These are phyloP conservation scores for Nibea coibor DNA, from an alignment of 2,113 vertebrate species.

Conservation along the genomic window DNA sequence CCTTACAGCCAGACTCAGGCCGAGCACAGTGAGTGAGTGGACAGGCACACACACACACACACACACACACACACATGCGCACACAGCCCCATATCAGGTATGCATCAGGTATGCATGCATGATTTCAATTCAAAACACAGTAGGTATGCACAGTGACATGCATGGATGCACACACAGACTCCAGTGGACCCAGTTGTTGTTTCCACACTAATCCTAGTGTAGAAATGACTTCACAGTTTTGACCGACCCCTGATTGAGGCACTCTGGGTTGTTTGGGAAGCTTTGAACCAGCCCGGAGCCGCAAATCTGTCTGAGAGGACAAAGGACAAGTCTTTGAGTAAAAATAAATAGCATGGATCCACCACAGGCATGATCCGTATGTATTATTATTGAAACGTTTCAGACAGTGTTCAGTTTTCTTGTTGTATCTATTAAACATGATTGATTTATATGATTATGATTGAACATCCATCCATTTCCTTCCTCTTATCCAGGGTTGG, in stretches of 20 bases:
- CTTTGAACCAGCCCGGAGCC: conserved; percentile 10
- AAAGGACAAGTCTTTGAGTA: neutral
- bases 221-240: conserved; percentile 37
- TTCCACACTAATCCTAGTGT: conserved; percentile 31
- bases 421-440: neutral
- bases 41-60: conserved; percentile 9
- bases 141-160: conserved; percentile 3
- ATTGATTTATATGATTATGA: neutral
- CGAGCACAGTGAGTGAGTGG: neutral
- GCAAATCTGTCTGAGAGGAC: conserved; percentile 20
- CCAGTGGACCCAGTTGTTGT: neutral
- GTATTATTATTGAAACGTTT: neutral
- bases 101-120: conserved; percentile 22
- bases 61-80: neutral
- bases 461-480: too few relatives aligned
- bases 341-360: neutral
- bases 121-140: conserved; percentile 29
- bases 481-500: too few relatives aligned
- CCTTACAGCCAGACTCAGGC: conserved; percentile 29
- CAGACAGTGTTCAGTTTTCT: neutral
- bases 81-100: conserved; percentile 5
- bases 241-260: conserved; percentile 16
- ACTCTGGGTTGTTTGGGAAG: conserved; percentile 31
- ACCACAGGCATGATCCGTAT: neutral
- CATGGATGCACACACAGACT: conserved; percentile 8